phyloP scores from a whole-genome alignment of 2,888 invertebrate genomes.

The Bellardia bayeri region DNA sequence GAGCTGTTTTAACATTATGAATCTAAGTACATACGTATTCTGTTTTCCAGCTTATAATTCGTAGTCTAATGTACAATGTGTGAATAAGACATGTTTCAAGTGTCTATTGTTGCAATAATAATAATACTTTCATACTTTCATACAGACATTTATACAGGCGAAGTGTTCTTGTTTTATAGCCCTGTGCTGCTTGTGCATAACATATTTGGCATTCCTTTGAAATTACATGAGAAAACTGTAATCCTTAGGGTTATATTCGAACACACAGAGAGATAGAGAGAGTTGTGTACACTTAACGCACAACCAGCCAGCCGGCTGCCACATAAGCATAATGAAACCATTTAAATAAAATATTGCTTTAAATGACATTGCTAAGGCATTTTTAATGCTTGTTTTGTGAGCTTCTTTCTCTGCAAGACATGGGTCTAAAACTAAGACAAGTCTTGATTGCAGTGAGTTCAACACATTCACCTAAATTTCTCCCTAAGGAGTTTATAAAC shows the following conservation, averaged over 20 bases:
- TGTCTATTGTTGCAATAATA: constrained; percentile 58
- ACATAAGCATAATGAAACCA: constrained; percentile 5
- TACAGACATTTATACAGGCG: background rate
- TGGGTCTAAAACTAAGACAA: background rate
- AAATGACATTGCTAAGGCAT: constrained; percentile 50
- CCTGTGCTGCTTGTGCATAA: constrained; percentile 6
- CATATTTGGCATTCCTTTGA: constrained; percentile 45
- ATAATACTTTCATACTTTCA: constrained; percentile 4
- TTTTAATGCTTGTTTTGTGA: background rate
- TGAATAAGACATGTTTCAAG: constrained; percentile 47
- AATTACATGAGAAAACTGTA: constrained; percentile 35
- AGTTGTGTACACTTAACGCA: background rate
- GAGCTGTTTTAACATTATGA: constrained; percentile 24
- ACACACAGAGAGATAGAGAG: too few species aligned
- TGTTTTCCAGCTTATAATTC: constrained; percentile 9
- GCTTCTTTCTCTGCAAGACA: background rate
- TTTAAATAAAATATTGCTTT: constrained; percentile 65
- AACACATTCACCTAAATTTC: constrained; percentile 75
- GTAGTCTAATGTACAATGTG: constrained; percentile 30
- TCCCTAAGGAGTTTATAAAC: constrained; percentile 76
- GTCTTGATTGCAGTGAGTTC: constrained; percentile 36
- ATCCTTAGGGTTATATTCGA: constrained; percentile 48
- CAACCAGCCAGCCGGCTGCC: too few species aligned
- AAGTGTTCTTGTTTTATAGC: background rate
- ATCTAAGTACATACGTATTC: background rate